These are phyloP conservation scores for Hedychridium roseum DNA, from an alignment of 2,888 invertebrate genomes.

Conservation along the genomic window DNA sequence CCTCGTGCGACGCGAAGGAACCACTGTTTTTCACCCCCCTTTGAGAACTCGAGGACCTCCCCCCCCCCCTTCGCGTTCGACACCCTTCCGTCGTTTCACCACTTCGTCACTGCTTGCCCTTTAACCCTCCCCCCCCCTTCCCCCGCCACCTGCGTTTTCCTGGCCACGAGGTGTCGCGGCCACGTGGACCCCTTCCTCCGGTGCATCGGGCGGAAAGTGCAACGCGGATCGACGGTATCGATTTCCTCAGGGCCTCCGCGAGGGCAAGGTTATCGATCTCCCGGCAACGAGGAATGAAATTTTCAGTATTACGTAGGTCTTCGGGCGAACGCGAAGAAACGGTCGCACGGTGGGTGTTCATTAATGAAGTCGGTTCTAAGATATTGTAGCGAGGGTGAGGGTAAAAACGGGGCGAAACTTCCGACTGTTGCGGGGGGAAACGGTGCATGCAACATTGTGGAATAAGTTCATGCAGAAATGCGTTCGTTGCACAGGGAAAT, in stretches of 20 bases:
- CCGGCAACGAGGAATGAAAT: slow-evolving; percentile 3
- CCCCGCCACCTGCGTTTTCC: slow-evolving; percentile 27
- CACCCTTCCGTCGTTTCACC: slow-evolving; percentile 8
- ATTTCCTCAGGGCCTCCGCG: neutral
- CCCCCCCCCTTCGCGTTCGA: neutral
- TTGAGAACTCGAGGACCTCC: neutral
- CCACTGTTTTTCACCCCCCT: slow-evolving; percentile 22
- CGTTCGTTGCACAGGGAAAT: too few species aligned
- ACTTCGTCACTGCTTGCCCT: slow-evolving; percentile 35
- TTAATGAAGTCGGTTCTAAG: neutral
- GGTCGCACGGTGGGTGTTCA: too few species aligned
- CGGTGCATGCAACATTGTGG: too few species aligned
- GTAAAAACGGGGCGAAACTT: neutral
- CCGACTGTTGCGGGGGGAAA: too few species aligned
- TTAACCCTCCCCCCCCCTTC: slow-evolving; percentile 25
- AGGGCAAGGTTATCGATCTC: slow-evolving; percentile 6
- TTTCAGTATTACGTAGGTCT: neutral
- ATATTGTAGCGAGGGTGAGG: neutral
- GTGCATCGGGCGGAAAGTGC: too few species aligned
- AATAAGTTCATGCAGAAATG: too few species aligned
- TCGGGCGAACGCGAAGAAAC: neutral
- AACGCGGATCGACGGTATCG: slow-evolving; percentile 2
- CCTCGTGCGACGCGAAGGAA: too few species aligned
- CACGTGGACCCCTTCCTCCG: too few species aligned
- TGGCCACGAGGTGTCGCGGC: too few species aligned